Percentiles rank a stretch among this genome's conserved stretches.
Evolutionary conservation across 2,888 invertebrate genomes (phyloP).

Genomic region (Nephrotoma appendiculata): DNA sequence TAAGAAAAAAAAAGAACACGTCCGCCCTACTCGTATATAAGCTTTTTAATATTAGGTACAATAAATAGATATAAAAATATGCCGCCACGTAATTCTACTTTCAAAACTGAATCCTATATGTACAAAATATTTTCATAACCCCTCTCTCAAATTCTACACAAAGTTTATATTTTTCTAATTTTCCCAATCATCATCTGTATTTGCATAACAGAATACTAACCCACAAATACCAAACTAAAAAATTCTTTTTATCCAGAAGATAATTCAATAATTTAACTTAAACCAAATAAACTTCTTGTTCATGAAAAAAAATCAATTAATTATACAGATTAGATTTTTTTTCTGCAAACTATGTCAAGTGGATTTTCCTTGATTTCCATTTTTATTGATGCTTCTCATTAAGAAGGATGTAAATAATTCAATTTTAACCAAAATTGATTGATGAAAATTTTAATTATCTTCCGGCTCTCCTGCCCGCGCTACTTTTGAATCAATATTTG

Average conservation of each 20-base stretch:
- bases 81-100: no score
- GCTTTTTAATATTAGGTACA: no score
- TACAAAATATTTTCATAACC: no score
- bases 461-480: not conserved
- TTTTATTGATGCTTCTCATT: not conserved
- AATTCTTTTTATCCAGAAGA: not conserved
- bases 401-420: not conserved
- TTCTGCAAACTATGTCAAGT: not conserved
- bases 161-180: no score
- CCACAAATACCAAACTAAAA: not conserved
- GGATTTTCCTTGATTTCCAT: not conserved
- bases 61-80: no score
- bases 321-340: not conserved
- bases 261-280: not conserved
- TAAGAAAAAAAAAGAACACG: no score
- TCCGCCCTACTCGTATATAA: no score
- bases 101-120: no score
- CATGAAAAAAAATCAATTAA: not conserved
- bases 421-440: not conserved
- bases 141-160: no score
- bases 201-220: not conserved
- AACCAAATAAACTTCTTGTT: not conserved
- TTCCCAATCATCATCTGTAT: not conserved
- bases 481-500: not conserved
- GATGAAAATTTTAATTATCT: not conserved